These are phyloP conservation scores for Indicator maculatus DNA, from an alignment of 2,113 vertebrate genomes.

Conservation along the genomic window DNA sequence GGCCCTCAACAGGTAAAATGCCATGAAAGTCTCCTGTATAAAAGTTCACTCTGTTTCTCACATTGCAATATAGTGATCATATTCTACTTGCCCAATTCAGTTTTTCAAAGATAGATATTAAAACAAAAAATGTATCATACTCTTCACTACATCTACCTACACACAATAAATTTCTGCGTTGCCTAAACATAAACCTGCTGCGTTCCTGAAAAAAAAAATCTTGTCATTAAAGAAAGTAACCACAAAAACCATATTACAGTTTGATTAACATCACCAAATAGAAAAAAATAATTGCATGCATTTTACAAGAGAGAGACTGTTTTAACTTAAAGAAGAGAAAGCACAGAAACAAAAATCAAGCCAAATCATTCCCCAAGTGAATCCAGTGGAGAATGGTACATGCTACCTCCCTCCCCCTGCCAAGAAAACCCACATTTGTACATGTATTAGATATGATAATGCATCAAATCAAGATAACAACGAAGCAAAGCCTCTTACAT, in stretches of 20 bases:
- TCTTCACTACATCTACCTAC: constrained; percentile 36
- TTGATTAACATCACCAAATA: neutral
- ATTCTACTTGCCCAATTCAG: neutral
- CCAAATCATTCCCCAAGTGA: neutral
- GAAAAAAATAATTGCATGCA: neutral
- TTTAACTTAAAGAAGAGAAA: constrained; percentile 11
- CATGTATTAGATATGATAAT: neutral
- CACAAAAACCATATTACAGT: neutral
- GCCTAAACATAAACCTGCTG: neutral
- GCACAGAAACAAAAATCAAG: neutral
- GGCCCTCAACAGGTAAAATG: constrained; percentile 78
- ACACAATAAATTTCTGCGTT: constrained; percentile 32
- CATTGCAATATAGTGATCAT: neutral
- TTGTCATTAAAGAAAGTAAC: neutral
- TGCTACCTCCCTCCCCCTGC: neutral
- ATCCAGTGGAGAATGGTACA: neutral
- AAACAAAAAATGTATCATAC: constrained; percentile 29
- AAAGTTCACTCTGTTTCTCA: neutral
- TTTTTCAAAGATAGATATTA: constrained; percentile 22
- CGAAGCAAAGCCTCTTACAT: neutral
- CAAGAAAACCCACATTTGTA: neutral
- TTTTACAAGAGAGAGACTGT: neutral
- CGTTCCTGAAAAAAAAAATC: neutral
- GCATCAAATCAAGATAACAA: neutral
- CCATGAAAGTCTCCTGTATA: constrained; percentile 10